Evolutionary conservation across 2,797 vertebrate genomes (phyloP).

Genomic region (Diceros bicornis): DNA sequence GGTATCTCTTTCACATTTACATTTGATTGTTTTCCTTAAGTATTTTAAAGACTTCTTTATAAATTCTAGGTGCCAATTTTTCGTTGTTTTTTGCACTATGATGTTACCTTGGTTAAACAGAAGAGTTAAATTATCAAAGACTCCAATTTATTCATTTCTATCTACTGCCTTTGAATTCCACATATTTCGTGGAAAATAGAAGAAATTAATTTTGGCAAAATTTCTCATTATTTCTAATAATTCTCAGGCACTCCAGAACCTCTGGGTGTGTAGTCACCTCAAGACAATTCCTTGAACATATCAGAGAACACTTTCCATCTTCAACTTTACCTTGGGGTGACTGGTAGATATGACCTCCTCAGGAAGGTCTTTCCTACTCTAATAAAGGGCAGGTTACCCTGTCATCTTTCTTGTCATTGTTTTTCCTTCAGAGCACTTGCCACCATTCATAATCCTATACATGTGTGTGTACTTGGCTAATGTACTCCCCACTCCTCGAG

Average conservation of each 20-base stretch:
- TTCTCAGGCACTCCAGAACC: not conserved
- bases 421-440: not conserved
- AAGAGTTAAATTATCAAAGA: slow-evolving; percentile 50
- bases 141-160: not conserved
- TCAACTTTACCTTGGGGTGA: not conserved
- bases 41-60: not conserved
- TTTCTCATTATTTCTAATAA: not conserved
- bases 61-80: not conserved
- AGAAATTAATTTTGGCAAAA: not conserved
- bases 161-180: not conserved
- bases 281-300: not conserved
- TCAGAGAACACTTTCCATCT: not conserved
- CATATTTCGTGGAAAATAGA: slow-evolving; percentile 14
- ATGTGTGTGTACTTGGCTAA: not conserved
- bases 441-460: not conserved
- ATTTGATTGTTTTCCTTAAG: not conserved
- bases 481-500: not conserved
- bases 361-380: not conserved
- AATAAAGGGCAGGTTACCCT: not conserved
- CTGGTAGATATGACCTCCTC: not conserved
- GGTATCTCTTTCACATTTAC: not conserved
- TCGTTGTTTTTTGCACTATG: not conserved
- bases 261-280: not conserved
- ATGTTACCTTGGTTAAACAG: not conserved
- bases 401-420: not conserved